These are phyloP conservation scores for Tribolium freemani DNA, from an alignment of 2,888 invertebrate genomes.

Conservation along the genomic window DNA sequence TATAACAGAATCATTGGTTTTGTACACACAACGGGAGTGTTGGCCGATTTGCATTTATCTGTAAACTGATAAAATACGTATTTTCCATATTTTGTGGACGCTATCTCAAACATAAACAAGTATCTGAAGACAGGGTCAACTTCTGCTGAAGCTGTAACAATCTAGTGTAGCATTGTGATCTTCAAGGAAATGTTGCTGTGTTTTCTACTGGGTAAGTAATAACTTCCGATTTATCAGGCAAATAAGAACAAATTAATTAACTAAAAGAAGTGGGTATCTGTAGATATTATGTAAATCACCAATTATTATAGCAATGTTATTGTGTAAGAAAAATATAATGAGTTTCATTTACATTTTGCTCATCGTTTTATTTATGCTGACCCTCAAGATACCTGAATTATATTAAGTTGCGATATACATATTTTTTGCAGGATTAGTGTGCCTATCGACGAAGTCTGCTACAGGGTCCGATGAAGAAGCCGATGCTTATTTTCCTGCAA, in stretches of 20 bases:
- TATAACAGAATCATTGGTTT: neutral
- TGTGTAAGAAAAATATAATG: neutral
- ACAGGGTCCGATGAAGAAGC: conserved; percentile 20
- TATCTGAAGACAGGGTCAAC: conserved; percentile 37
- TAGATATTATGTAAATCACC: no score
- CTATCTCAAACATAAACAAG: conserved; percentile 29
- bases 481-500: conserved; percentile 56
- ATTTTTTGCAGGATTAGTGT: conserved; percentile 16
- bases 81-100: conserved; percentile 35
- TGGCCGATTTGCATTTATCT: conserved; percentile 13
- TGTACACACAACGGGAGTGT: conserved; percentile 9
- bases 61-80: conserved; percentile 34
- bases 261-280: neutral
- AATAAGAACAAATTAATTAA: neutral
- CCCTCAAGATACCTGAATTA: neutral
- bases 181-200: conserved; percentile 23
- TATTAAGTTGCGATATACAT: neutral
- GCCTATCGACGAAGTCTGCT: conserved; percentile 16
- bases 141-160: neutral
- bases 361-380: neutral
- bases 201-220: conserved; percentile 34
- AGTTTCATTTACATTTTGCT: neutral
- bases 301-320: neutral
- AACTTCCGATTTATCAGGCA: conserved; percentile 2
- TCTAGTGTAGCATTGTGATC: neutral